These are phyloP conservation scores for Narcine bancroftii DNA, from an alignment of 2,113 vertebrate genomes.

Conservation along the genomic window DNA sequence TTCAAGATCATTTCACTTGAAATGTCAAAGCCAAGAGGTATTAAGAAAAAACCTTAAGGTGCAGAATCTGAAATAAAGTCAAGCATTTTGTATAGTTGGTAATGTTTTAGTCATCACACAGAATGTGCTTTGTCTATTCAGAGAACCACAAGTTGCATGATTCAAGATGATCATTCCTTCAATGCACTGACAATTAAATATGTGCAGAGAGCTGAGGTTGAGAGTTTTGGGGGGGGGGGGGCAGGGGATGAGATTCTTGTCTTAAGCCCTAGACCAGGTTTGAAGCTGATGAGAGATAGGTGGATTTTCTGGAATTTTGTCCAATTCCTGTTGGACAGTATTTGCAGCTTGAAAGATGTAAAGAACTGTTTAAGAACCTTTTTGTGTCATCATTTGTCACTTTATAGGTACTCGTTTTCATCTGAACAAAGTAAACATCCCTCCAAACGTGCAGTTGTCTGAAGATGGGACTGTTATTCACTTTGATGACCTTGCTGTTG, in stretches of 20 bases:
- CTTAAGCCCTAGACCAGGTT: background rate
- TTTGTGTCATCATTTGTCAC: background rate
- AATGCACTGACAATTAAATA: background rate
- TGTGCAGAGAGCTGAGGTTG: background rate
- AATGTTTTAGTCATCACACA: background rate
- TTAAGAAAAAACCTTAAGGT: background rate
- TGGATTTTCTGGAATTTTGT: background rate
- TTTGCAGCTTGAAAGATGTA: background rate
- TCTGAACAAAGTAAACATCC: slow-evolving; percentile 69
- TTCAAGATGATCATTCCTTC: background rate
- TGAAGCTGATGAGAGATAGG: background rate
- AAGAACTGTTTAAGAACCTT: background rate
- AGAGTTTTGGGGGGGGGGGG: background rate
- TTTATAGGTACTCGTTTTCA: slow-evolving; percentile 75
- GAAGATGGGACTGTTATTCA: slow-evolving; percentile 61
- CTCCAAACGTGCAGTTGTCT: slow-evolving; percentile 71
- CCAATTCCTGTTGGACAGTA: background rate
- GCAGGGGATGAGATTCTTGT: background rate
- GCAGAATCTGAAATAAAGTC: background rate
- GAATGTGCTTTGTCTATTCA: background rate
- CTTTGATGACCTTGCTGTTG: slow-evolving; percentile 52
- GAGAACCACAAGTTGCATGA: background rate
- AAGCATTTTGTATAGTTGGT: background rate
- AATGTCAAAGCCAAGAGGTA: background rate
- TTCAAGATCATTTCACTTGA: background rate